Evolutionary conservation across 2,888 invertebrate genomes (phyloP).

Genomic region (Clepsis dumicolana): DNA sequence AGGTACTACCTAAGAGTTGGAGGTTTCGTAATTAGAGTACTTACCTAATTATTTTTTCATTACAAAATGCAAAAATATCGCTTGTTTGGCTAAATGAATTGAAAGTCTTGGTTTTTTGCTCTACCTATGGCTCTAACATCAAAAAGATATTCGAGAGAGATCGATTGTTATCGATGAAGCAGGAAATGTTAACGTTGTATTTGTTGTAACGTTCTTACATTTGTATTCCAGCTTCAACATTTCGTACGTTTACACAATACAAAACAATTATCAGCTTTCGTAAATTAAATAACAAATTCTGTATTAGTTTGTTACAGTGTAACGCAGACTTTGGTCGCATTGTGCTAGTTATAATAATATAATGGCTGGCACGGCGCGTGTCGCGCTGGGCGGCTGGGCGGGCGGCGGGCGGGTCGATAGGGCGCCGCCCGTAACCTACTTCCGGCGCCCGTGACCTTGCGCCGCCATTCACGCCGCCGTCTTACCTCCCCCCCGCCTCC

Average conservation of each 20-base stretch:
- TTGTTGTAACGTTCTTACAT: background rate
- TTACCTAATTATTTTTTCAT: too few species aligned
- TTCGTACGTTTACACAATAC: background rate
- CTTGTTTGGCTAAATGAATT: too few species aligned
- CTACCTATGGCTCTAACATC: background rate
- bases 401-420: slow-evolving; percentile 71
- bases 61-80: too few species aligned
- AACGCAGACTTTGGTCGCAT: slow-evolving; percentile 27
- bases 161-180: background rate
- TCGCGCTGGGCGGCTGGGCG: slow-evolving; percentile 44
- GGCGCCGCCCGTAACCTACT: slow-evolving; percentile 85
- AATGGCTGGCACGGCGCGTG: slow-evolving; percentile 40
- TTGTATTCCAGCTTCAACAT: background rate
- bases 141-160: background rate
- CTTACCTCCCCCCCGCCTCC: slow-evolving; percentile 56
- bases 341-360: slow-evolving; percentile 32
- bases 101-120: background rate
- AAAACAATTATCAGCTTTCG: slow-evolving; percentile 2
- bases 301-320: slow-evolving; percentile 1
- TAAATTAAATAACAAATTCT: background rate
- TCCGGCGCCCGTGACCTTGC: slow-evolving; percentile 85
- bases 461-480: slow-evolving; percentile 83
- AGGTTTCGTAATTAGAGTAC: too few species aligned
- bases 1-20: too few species aligned
- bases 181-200: background rate